phyloP scores from a whole-genome alignment of 2,797 vertebrate species.

The Emydoidea blandingii region DNA sequence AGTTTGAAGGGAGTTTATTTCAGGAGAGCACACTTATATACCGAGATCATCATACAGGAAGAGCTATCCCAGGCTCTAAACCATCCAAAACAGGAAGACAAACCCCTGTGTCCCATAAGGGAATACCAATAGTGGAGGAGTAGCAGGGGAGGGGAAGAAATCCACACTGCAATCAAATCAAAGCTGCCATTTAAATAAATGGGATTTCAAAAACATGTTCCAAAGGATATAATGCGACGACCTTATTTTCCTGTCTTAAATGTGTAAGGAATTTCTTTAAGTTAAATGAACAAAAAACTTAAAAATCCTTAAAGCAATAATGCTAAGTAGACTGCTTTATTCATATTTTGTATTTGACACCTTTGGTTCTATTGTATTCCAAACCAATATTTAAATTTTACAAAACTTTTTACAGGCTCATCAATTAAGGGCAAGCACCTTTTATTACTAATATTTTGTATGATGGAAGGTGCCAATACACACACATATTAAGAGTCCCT shows the following conservation, averaged over 20 bases:
- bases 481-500: not conserved
- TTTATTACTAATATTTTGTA: not conserved
- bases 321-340: slow-evolving; percentile 4
- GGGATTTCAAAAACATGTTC: slow-evolving; percentile 42
- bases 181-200: slow-evolving; percentile 65
- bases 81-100: slow-evolving; percentile 74
- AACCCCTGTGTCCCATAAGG: slow-evolving; percentile 51
- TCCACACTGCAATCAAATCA: slow-evolving; percentile 54
- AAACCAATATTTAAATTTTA: not conserved
- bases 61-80: slow-evolving; percentile 63
- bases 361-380: not conserved
- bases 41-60: slow-evolving; percentile 63
- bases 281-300: not conserved
- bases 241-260: slow-evolving; percentile 71
- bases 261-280: slow-evolving; percentile 63
- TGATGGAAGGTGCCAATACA: not conserved
- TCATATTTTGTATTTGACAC: not conserved
- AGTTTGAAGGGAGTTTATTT: slow-evolving; percentile 62
- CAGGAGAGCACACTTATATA: slow-evolving; percentile 70
- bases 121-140: slow-evolving; percentile 60
- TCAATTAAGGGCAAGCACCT: not conserved
- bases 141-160: not conserved
- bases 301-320: slow-evolving; percentile 31
- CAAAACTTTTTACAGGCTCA: not conserved
- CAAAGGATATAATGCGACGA: slow-evolving; percentile 67